A percentile compares a stretch with the other conserved stretches of the same genome.
These are phyloP conservation scores for Candoia aspera DNA, from an alignment of 2,113 vertebrate genomes.

Conservation along the genomic window DNA sequence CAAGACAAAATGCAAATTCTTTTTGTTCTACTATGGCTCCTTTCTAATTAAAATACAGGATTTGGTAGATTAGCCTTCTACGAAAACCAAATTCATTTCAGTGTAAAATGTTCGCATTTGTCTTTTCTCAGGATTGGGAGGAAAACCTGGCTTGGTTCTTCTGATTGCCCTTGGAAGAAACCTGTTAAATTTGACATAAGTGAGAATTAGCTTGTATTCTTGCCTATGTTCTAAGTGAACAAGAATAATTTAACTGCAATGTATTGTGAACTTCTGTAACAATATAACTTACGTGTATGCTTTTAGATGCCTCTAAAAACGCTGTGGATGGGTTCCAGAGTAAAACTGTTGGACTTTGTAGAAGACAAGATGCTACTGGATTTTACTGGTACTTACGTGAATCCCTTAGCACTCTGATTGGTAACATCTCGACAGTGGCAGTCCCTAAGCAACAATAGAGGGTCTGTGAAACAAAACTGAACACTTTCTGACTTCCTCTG, in stretches of 20 bases:
- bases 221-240: not conserved
- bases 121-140: not conserved
- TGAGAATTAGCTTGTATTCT: not conserved
- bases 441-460: not conserved
- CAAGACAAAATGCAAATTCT: not conserved
- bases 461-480: not conserved
- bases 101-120: not conserved
- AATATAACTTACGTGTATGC: conserved; percentile 25
- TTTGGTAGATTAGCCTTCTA: not conserved
- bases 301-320: conserved; percentile 87
- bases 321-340: conserved; percentile 79
- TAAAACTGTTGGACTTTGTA: conserved; percentile 88
- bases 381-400: conserved; percentile 65
- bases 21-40: not conserved
- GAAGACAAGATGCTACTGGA: conserved; percentile 74
- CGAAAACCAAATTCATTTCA: not conserved
- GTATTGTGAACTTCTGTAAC: not conserved
- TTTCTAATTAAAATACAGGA: not conserved
- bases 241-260: not conserved
- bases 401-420: not conserved
- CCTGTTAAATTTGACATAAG: not conserved
- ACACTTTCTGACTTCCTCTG: not conserved
- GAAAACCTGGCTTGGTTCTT: not conserved
- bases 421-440: fast-evolving
- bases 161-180: not conserved